Percentiles rank a stretch among this genome's conserved stretches.
Conservation (phyloP, 2,888 invertebrate genomes). For the Caenorhabditis sinica region DNA sequence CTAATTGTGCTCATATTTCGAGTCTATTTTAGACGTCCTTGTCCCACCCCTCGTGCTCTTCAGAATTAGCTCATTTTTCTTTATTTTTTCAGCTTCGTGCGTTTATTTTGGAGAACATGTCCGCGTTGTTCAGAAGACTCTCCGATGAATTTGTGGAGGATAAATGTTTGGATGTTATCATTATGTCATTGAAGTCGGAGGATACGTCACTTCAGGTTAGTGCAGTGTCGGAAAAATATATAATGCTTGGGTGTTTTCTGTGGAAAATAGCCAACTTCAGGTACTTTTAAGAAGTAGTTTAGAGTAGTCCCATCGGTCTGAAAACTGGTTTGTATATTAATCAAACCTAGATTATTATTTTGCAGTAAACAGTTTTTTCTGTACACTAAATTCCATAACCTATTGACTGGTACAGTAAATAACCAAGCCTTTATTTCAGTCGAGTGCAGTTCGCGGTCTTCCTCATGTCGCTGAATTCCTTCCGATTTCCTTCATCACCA, state of each 20-base stretch:
- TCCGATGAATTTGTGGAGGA: conserved; percentile 82
- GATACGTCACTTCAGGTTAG: conserved; percentile 74
- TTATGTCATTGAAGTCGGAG: conserved; percentile 72
- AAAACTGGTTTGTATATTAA: too few relatives aligned
- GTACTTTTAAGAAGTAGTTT: too few relatives aligned
- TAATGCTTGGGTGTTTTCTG: too few relatives aligned
- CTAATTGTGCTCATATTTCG: conserved; percentile 60
- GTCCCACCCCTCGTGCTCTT: conserved; percentile 7
- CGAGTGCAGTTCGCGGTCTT: conserved; percentile 77
- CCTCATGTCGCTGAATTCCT: conserved; percentile 79
- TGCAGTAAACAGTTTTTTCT: too few relatives aligned
- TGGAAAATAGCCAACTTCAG: too few relatives aligned
- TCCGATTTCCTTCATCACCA: conserved; percentile 76
- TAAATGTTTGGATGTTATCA: conserved; percentile 76
- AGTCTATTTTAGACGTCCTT: conserved; percentile 15
- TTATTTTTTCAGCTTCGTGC: conserved; percentile 75
- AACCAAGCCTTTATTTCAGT: conserved; percentile 69
- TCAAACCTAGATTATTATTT: too few relatives aligned
- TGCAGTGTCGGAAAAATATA: too few relatives aligned
- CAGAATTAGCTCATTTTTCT: conserved; percentile 19
- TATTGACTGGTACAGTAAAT: too few relatives aligned
- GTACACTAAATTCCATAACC: too few relatives aligned
- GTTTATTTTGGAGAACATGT: conserved; percentile 80
- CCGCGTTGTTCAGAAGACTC: conserved; percentile 79
- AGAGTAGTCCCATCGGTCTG: too few relatives aligned